Base-by-base conservation (phyloP, 2,113 vertebrate genomes). In the Delphinapterus leucas region DNA sequence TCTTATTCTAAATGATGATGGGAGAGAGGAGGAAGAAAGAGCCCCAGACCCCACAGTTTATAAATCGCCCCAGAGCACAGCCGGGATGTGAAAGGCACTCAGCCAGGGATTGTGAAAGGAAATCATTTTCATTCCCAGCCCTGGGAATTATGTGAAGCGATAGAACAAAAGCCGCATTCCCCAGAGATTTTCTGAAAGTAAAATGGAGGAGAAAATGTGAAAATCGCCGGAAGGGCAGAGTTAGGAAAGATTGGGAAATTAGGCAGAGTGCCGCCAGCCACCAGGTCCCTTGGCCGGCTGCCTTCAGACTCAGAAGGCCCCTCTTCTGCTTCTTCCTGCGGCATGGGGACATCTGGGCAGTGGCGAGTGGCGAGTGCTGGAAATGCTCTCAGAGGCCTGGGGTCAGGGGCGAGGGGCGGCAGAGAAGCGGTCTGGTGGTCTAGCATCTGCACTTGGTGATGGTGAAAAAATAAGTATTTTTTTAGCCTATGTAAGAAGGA, bases 81-180 rank as follows among this genome's bases (percentile, higher is more conserved):
- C 49, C 2, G 1, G 41, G 83, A 49, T 47, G 67, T 44, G 61
- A 71, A 68, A 90, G 58, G 84, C 88, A 49, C 21, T 61, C 20
- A 17, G 93, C 96, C 94, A 97, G 85, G n/a, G 71, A 4, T 15
- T 82, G 58, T 44, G 90, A 92, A 91, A 94, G 90, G 79, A 95
- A 96, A 86, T 79, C 17, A 86, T 73, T 97, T 96, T 96, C 88
- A 70, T 92, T 85, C 77, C 60, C 21, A 67, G 73, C 25, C 68
- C 76, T 84, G 80, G 80, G 95, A 96, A 81, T 81, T 63, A 63
- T 1, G 10, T 74, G 82, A 90, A 91, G 73, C 67, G 85, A 93
- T 8, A 94, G 81, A 90, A 92, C 33, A 85, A 92, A 95, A 87
- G 84, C 74, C 41, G 63, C 33, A 33, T 77, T 88, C 96, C 87